Conservation (phyloP, 2,888 invertebrate genomes). For the Brachyptera risi region DNA sequence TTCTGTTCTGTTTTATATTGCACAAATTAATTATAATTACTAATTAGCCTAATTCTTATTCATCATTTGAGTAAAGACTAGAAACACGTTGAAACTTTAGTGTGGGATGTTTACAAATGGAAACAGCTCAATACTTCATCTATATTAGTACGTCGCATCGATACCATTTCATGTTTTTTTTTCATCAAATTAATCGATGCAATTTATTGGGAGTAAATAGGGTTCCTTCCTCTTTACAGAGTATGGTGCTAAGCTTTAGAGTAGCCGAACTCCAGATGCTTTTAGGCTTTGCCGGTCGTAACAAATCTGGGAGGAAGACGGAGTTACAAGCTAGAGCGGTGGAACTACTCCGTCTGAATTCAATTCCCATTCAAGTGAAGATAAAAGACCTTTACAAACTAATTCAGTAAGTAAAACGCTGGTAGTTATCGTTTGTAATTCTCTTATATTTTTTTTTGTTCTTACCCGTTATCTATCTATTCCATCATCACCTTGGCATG, state of each 20-base stretch:
- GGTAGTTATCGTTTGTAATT: background rate
- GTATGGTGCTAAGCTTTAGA: constrained; percentile 64
- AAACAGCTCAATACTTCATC: too few relatives aligned
- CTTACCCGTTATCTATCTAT: background rate
- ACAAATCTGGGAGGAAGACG: constrained; percentile 73
- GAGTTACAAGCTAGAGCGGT: constrained; percentile 72
- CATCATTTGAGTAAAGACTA: too few relatives aligned
- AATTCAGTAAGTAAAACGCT: constrained; percentile 50
- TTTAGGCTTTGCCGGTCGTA: constrained; percentile 72
- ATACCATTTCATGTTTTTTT: background rate
- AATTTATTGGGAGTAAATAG: too few relatives aligned
- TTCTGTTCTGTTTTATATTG: too few relatives aligned
- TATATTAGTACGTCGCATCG: too few relatives aligned
- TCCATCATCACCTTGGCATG: too few relatives aligned
- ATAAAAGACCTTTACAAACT: constrained; percentile 64
- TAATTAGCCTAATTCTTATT: too few relatives aligned
- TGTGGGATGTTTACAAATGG: too few relatives aligned
- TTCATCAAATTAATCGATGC: too few relatives aligned
- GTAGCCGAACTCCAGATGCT: constrained; percentile 82
- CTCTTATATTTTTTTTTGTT: background rate
- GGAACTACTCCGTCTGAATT: constrained; percentile 62
- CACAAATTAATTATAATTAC: too few relatives aligned
- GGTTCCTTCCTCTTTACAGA: constrained; percentile 37
- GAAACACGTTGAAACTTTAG: too few relatives aligned
- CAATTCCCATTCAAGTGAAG: constrained; percentile 59